Base-by-base conservation (phyloP, 2,888 invertebrate genomes). In the Tupiocoris notatus region DNA sequence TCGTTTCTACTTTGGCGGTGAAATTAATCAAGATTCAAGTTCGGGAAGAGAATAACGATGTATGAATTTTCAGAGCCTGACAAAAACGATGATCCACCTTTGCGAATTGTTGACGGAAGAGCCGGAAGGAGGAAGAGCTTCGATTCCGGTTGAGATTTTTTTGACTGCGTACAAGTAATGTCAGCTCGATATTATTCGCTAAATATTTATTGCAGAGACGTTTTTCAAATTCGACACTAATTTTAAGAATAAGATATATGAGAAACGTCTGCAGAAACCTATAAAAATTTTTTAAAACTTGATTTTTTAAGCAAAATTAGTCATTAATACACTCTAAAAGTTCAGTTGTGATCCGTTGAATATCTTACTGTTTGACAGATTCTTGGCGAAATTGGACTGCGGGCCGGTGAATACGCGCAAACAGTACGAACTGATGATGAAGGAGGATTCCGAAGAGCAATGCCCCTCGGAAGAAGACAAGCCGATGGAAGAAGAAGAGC, bases 21-120 rank as follows among this genome's bases (percentile, higher is more conserved):
- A n/a, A n/a, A n/a, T n/a, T n/a, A n/a, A n/a, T n/a, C n/a, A n/a
- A n/a, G n/a, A n/a, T n/a, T n/a, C n/a, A n/a, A n/a, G n/a, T n/a
- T n/a, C n/a, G n/a, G n/a, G n/a, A n/a, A n/a, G n/a, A n/a, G n/a
- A n/a, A n/a, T n/a, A n/a, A n/a, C n/a, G n/a, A n/a, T n/a, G n/a
- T n/a, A n/a, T n/a, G 9, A 54, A 17, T 16, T 68, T 70, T 39
- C 54, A 93, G 90, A 90, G 88, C 81, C 85, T 93, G 17, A 89
- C 90, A 1, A 89, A 91, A 82, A 91, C 93, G 0, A 92, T 94
- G 92, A 89, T 89, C 62, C 86, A 91, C 79, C 86, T 94, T 20
- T 95, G 94, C 83, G 93, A 94, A 82, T 87, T 93, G 0, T 85
- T 94, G 70, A 93, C 93, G 0, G 90, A 91, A 79, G 94, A 94